Evolutionary conservation across 92 coral and sea anemone genomes (phyloP).

Genomic region (Palythoa heliodiscus): DNA sequence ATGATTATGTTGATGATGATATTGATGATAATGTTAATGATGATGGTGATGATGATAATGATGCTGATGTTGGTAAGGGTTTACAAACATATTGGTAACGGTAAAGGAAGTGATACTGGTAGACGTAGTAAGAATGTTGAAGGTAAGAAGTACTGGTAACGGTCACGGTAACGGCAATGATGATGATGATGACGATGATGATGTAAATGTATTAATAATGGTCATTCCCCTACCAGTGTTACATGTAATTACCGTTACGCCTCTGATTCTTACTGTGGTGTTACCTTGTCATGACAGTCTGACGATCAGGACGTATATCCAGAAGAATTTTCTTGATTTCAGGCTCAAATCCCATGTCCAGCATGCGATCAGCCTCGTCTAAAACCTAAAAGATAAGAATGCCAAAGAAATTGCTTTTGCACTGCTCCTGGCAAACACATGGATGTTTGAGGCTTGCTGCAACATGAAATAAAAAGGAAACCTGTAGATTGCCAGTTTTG

Average conservation of each 20-base stretch:
- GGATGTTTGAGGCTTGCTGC: background rate
- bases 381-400: constrained; percentile 65
- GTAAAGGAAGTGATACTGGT: too few species aligned
- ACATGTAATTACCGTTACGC: too few species aligned
- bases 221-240: too few species aligned
- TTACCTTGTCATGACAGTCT: constrained; percentile 96
- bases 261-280: background rate
- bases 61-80: background rate
- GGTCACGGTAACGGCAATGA: background rate
- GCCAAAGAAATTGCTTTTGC: background rate
- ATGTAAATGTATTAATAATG: background rate
- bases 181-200: background rate
- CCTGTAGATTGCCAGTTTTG: too few species aligned
- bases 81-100: too few species aligned
- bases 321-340: constrained; percentile 94
- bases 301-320: constrained; percentile 98
- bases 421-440: background rate
- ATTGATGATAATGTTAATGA: too few species aligned
- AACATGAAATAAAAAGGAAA: background rate
- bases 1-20: too few species aligned
- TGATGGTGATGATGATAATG: background rate
- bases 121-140: too few species aligned
- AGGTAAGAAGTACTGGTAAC: too few species aligned
- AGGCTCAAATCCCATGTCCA: constrained; percentile 99
- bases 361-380: constrained; percentile 97